Percentiles rank a stretch among this genome's conserved stretches.
phyloP scores from a whole-genome alignment of 2,113 vertebrate genomes.

The Andinoacara biseriatus region DNA sequence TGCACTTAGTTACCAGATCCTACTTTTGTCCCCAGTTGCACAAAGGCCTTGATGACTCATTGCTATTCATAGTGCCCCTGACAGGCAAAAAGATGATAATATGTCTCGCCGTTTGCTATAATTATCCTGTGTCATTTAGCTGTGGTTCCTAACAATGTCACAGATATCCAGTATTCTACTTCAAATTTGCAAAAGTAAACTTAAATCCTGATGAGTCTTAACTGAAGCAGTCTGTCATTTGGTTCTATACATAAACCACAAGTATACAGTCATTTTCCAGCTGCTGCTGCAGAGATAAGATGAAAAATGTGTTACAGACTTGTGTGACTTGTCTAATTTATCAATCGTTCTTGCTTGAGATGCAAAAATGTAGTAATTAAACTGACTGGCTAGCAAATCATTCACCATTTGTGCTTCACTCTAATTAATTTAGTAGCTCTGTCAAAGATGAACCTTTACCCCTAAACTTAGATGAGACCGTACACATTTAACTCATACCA shows the following conservation, averaged over 20 bases:
- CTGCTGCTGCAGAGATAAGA: slow-evolving; percentile 24
- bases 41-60: slow-evolving; percentile 61
- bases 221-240: not conserved
- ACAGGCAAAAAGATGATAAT: slow-evolving; percentile 53
- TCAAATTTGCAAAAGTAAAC: slow-evolving; percentile 10
- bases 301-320: slow-evolving; percentile 4
- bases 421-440: slow-evolving; percentile 25
- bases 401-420: slow-evolving; percentile 19
- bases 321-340: slow-evolving; percentile 21
- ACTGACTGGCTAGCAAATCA: slow-evolving; percentile 29
- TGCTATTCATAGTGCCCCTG: slow-evolving; percentile 62
- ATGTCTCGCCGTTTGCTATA: slow-evolving; percentile 43
- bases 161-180: slow-evolving; percentile 7
- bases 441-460: slow-evolving; percentile 12
- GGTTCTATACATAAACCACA: not conserved
- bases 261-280: not conserved
- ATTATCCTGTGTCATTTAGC: slow-evolving; percentile 43
- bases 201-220: not conserved
- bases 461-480: slow-evolving; percentile 3
- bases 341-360: slow-evolving; percentile 19
- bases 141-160: slow-evolving; percentile 6
- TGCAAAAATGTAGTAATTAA: slow-evolving; percentile 39
- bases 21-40: slow-evolving; percentile 50
- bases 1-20: slow-evolving; percentile 46
- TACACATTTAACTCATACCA: not conserved